Evolutionary conservation across 2,113 vertebrate genomes (phyloP), one percentile per base, ranked within the genome.

Genomic region (Rhea pennata): DNA sequence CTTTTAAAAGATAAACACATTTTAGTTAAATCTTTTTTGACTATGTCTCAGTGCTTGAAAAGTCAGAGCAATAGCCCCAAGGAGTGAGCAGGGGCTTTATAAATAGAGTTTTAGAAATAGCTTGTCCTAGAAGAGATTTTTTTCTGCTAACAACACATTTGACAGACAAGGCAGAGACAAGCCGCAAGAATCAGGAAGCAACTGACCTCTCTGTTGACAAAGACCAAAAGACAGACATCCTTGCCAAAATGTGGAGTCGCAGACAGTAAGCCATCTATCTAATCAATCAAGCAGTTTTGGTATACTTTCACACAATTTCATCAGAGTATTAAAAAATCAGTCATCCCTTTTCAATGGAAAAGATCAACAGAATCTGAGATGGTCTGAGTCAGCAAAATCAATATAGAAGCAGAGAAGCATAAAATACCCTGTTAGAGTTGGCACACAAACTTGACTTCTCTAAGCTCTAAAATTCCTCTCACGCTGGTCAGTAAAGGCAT

Each of bases 261-360:
- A 33, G 61, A 88, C 65, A 66, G 79, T 6, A 51, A 73, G 7
- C 7, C 22, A 70, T 22, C 15, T 46, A 70, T 22, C 15, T 46
- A 33, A 79, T 90, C 69, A 84, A 31, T 74, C 10, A 56, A 46
- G n/a, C 9, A 69, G 4, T 48, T 80, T 85, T 76, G 22, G 48
- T 87, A 56, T 40, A 53, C n/a, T 86, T 88, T 54, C 2, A 6
- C 33, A 40, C 15, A 44, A 53, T 94, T 90, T 85, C 53, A 92
- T 88, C n/a, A 86, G 31, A 85, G 22, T 88, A 73, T 80, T 95
- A 76, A 88, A 94, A 89, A 85, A 83, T 48, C 71, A 80, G 21
- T 62, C 62, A 70, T 44, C 24, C 9, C 64, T 70, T 90, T 90
- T 83, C 75, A 92, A 4, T 44, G 44, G 53, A 93, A 93, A 90